Conservation (phyloP, 1,140 invertebrate species). For the Centruroides sculpturatus region DNA sequence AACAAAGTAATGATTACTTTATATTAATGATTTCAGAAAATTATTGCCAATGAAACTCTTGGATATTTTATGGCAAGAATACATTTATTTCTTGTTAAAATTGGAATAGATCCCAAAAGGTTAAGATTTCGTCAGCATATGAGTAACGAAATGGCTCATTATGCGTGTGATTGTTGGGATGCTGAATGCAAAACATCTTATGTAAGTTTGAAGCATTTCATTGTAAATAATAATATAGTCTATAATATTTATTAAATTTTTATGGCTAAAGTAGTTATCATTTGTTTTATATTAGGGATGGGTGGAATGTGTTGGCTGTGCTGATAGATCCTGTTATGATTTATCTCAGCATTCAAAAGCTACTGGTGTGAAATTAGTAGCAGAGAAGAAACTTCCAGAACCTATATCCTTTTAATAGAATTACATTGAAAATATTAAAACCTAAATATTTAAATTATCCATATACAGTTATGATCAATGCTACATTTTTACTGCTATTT, state of each 20-base stretch:
- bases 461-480: too few species aligned
- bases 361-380: conserved; percentile 74
- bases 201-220: conserved; percentile 33
- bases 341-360: conserved; percentile 84
- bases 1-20: too few species aligned
- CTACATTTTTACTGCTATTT: not conserved
- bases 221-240: conserved; percentile 14
- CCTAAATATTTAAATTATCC: too few species aligned
- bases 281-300: conserved; percentile 50
- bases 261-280: not conserved
- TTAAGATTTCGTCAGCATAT: conserved; percentile 95
- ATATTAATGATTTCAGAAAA: conserved; percentile 37
- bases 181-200: conserved; percentile 90
- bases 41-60: conserved; percentile 92
- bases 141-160: conserved; percentile 99
- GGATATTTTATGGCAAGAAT: conserved; percentile 98
- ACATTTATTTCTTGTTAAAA: conserved; percentile 68
- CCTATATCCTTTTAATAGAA: conserved; percentile 47
- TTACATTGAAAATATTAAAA: not conserved
- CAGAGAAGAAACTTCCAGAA: conserved; percentile 72
- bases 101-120: conserved; percentile 72
- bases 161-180: conserved; percentile 99
- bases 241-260: not conserved
- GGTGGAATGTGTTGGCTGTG: conserved; percentile 99
- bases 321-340: conserved; percentile 96